phyloP scores from a whole-genome alignment of 2,113 vertebrate species.

The Ursus arctos region DNA sequence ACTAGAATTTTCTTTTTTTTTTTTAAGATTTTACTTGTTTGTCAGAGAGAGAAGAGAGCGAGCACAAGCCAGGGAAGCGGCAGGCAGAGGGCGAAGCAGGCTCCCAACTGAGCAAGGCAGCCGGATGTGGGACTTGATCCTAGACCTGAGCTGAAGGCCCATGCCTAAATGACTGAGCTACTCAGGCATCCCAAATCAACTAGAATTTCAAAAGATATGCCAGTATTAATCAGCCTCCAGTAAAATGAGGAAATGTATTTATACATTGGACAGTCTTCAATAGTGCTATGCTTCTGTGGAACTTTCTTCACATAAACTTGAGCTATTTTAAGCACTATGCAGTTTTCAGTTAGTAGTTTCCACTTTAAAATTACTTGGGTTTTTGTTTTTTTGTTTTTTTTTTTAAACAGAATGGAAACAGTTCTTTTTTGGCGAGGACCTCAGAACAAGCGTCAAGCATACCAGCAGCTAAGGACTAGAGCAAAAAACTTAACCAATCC shows the following conservation, averaged over 20 bases:
- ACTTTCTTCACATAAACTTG: neutral
- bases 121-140: neutral
- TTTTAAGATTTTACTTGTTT: neutral
- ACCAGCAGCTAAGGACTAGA: neutral
- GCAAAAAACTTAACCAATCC: neutral
- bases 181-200: neutral
- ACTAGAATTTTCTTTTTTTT: slow-evolving; percentile 21
- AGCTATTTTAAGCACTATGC: neutral
- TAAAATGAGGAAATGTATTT: slow-evolving; percentile 18
- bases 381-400: neutral
- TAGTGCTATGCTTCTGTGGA: neutral
- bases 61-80: neutral
- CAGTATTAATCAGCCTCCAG: neutral
- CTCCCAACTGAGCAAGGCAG: neutral
- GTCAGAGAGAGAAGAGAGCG: neutral
- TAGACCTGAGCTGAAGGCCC: neutral
- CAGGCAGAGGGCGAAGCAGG: neutral
- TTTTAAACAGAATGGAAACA: neutral
- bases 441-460: neutral
- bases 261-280: neutral
- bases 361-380: slow-evolving; percentile 10
- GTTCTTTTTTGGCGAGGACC: neutral
- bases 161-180: neutral
- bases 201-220: slow-evolving; percentile 37
- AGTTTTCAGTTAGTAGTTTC: slow-evolving; percentile 42